phyloP scores from a whole-genome alignment of 2,888 invertebrate genomes.

The Dorcus hopei region DNA sequence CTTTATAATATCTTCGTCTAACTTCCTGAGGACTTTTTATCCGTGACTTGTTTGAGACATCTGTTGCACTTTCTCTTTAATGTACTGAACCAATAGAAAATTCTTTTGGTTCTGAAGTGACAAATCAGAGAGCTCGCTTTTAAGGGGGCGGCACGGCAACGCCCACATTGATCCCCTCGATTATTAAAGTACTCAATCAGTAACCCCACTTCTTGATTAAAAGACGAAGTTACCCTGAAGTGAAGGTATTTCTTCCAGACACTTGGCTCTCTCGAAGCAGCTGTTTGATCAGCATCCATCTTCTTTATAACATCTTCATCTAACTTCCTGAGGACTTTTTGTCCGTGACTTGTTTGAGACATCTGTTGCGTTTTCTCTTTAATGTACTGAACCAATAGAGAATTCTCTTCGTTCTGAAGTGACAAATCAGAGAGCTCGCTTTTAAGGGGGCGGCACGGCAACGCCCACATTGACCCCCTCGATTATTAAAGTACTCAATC shows the following conservation, averaged over 20 bases:
- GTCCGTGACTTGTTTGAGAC: slow-evolving; percentile 87
- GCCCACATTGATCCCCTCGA: too few species aligned
- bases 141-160: too few species aligned
- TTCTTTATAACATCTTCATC: slow-evolving; percentile 88
- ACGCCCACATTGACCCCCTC: too few species aligned
- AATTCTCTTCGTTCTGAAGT: too few species aligned
- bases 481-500: too few species aligned
- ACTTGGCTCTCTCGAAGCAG: slow-evolving; percentile 92
- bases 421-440: too few species aligned
- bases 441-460: too few species aligned
- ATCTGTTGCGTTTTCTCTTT: slow-evolving; percentile 91
- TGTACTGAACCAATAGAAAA: too few species aligned
- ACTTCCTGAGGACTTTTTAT: slow-evolving; percentile 81
- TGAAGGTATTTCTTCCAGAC: slow-evolving; percentile 90
- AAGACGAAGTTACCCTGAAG: slow-evolving; percentile 29
- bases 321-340: slow-evolving; percentile 82
- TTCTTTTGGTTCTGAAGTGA: too few species aligned
- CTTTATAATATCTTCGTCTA: slow-evolving; percentile 84
- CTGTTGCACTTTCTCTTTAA: slow-evolving; percentile 88
- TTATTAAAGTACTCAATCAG: too few species aligned
- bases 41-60: slow-evolving; percentile 90
- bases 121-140: too few species aligned
- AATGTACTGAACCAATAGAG: slow-evolving; percentile 36
- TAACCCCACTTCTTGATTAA: too few species aligned
- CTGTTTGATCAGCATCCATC: slow-evolving; percentile 92